Percentiles rank a stretch among this genome's conserved stretches.
Conservation (phyloP, 2,113 vertebrate species). For the Callocephalon fimbriatum region DNA sequence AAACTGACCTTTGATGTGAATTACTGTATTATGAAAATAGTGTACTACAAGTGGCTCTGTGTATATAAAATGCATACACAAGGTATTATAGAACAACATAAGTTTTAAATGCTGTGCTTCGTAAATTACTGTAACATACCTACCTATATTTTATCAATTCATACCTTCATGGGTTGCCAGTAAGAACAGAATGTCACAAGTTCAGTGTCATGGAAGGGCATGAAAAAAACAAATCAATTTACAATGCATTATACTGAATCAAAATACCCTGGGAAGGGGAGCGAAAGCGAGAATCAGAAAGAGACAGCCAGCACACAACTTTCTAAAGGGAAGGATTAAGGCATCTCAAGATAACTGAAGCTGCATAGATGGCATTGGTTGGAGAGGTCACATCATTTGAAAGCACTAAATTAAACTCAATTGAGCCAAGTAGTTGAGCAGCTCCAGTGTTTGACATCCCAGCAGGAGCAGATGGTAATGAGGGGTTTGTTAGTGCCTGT, state of each 20-base stretch:
- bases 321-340: not conserved
- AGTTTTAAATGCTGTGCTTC: not conserved
- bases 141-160: not conserved
- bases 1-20: not conserved
- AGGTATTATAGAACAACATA: not conserved
- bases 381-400: not conserved
- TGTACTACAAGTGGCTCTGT: not conserved
- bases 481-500: rapidly evolving
- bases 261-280: rapidly evolving
- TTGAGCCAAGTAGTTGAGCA: not conserved
- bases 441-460: not conserved
- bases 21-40: not conserved
- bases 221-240: not conserved
- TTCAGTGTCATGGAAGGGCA: not conserved
- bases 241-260: not conserved
- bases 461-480: not conserved
- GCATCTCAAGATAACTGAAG: not conserved
- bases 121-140: not conserved
- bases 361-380: not conserved
- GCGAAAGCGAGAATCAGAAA: too few species aligned
- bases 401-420: not conserved
- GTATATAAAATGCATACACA: not conserved
- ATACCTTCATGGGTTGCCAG: not conserved
- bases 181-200: not conserved
- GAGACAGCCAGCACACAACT: not conserved